Conservation (phyloP, 2,797 vertebrate genomes). For the Manis crassicaudata region DNA sequence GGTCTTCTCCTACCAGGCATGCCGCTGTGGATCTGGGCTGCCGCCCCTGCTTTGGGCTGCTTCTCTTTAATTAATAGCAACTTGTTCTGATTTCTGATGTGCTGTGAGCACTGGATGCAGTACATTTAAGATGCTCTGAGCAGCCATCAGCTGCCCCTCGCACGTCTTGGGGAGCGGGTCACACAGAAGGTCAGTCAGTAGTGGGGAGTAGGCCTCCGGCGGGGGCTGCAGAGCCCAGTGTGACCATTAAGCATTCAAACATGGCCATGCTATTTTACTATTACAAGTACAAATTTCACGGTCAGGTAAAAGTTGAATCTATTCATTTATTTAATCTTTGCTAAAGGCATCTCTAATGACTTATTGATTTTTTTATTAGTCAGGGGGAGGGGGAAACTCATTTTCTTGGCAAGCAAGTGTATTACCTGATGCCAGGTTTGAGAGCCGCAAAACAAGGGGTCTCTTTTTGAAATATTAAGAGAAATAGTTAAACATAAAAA, state of each 20-base stretch:
- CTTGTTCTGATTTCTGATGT: not conserved
- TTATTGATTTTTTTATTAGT: constrained; percentile 70
- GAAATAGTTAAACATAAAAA: constrained; percentile 60
- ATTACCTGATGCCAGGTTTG: constrained; percentile 19
- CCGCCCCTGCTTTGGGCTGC: not conserved
- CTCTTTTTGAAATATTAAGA: constrained; percentile 38
- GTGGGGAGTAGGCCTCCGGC: not conserved
- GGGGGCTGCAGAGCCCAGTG: not conserved
- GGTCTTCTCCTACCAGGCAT: not conserved
- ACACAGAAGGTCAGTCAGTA: not conserved
- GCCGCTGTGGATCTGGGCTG: fast-evolving
- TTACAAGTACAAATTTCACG: not conserved
- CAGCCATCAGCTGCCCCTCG: not conserved
- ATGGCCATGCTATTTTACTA: not conserved
- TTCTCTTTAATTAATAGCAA: not conserved
- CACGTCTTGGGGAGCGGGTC: not conserved
- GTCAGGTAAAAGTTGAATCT: constrained; percentile 46
- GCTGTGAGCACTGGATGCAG: not conserved
- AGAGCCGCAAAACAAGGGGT: not conserved
- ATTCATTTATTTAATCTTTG: constrained; percentile 67
- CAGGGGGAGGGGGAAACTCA: not conserved
- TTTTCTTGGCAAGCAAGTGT: constrained; percentile 51
- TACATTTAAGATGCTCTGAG: not conserved
- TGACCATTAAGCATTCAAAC: not conserved
- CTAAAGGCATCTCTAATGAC: constrained; percentile 68